Conservation (phyloP, 1,140 invertebrate genomes). For the Drosophila funebris region DNA sequence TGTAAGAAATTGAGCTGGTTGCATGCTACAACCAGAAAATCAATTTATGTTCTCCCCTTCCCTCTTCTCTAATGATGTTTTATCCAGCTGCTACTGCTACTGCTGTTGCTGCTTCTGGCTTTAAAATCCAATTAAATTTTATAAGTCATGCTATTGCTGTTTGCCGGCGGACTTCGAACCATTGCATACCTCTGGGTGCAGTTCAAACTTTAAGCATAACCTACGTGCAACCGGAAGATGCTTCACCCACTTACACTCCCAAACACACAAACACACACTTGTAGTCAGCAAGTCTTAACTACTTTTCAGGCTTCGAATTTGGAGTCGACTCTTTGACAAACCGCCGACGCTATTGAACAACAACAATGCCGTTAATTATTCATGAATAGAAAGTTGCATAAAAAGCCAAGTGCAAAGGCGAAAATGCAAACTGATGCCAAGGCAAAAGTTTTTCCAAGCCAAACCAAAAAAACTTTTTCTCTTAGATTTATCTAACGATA, state of each 20-base stretch:
- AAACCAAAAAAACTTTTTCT: conserved; percentile 42
- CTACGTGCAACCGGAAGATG: conserved; percentile 5
- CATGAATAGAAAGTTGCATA: conserved; percentile 66
- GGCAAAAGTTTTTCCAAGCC: conserved; percentile 54
- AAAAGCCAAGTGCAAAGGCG: conserved; percentile 43
- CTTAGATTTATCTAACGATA: conserved; percentile 71
- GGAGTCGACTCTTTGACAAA: conserved; percentile 61
- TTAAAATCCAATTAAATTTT: conserved; percentile 79
- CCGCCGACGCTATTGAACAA: conserved; percentile 63
- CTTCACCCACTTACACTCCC: not conserved
- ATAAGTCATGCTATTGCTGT: conserved; percentile 63
- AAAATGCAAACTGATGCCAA: conserved; percentile 55
- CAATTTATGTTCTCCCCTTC: conserved; percentile 48
- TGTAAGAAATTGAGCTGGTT: conserved; percentile 4
- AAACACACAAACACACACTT: not conserved
- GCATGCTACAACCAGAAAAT: conserved; percentile 35
- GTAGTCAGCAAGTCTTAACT: conserved; percentile 48
- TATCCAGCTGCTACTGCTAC: not conserved
- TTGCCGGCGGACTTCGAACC: conserved; percentile 26
- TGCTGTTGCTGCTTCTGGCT: conserved; percentile 13
- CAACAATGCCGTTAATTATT: conserved; percentile 80
- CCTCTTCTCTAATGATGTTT: too few relatives aligned
- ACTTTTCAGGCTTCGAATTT: conserved; percentile 57
- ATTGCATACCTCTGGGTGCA: conserved; percentile 37
- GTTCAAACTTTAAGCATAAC: conserved; percentile 63